A percentile compares a stretch with the other conserved stretches of the same genome.
Evolutionary conservation across 2,888 invertebrate genomes (phyloP).

Genomic region (Noctua comes): DNA sequence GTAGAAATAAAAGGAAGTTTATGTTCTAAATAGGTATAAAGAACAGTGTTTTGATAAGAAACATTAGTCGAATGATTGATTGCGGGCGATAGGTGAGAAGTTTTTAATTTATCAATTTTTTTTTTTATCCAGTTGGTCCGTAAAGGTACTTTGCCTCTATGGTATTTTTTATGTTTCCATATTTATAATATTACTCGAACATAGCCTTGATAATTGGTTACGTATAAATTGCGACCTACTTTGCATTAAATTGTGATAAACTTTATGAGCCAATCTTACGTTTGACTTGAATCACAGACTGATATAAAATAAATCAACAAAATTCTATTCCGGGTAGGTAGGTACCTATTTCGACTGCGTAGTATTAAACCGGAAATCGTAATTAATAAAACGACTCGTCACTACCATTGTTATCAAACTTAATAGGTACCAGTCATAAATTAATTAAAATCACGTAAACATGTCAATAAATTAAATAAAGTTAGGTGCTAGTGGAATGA

Average conservation of each 20-base stretch:
- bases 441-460: neutral
- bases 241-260: slow-evolving; percentile 41
- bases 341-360: slow-evolving; percentile 18
- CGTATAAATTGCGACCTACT: slow-evolving; percentile 41
- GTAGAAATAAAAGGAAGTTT: neutral
- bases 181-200: slow-evolving; percentile 2
- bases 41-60: slow-evolving; percentile 15
- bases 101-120: neutral
- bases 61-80: slow-evolving; percentile 19
- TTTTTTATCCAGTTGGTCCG: neutral
- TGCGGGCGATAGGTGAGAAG: neutral
- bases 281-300: slow-evolving; percentile 32
- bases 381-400: slow-evolving; percentile 16
- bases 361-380: slow-evolving; percentile 24
- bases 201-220: slow-evolving; percentile 49
- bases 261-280: slow-evolving; percentile 41
- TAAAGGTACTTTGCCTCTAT: neutral
- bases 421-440: neutral
- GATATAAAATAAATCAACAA: slow-evolving; percentile 24
- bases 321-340: slow-evolving; percentile 33
- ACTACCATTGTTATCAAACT: neutral
- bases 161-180: neutral
- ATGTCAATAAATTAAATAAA: neutral
- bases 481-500: neutral
- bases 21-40: slow-evolving; percentile 2